Base-by-base conservation (phyloP, 2,888 invertebrate genomes). In the Euzophera pinguis region DNA sequence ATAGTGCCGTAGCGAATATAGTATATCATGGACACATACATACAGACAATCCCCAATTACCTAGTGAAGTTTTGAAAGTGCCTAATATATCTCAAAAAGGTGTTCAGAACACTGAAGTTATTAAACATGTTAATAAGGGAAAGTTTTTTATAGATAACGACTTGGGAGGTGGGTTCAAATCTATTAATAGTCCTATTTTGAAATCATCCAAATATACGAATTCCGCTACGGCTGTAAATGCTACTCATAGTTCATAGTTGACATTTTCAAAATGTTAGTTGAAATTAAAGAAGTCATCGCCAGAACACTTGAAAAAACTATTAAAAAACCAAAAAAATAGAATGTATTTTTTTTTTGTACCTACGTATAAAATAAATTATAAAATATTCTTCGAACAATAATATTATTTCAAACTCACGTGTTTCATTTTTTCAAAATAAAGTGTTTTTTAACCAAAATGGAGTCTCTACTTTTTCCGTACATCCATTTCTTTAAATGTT, bases 11-110 rank as follows among this genome's bases (percentile, higher is more conserved):
- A 0, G 71, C 73, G 0, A 78, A 60, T 22, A 59, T 77, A 0
- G 58, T 78, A 0, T 81, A 80, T 16, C 74, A 76, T 10, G 78
- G 79, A 0, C 76, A 73, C 32, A 71, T 80, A 48, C 73, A 74
- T 5, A 57, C 73, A 1, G 70, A 75, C 7, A 32, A 32, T 16
- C 9, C 13, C 1, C 45, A 45, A 32, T 1, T 32, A 1, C 14
- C 45, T 10, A 45, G 32, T 1, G 32, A 45, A 2, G 29, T 43
- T 13, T 7, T 13, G 27, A 43, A 43, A 6, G 29, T 9, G n/a
- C n/a, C n/a, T n/a, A n/a, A n/a, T 6, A 43, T 13, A 13, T n/a
- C 29, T 0, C 27, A 27, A 29, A 14, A 32, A 7, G 10, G 27
- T 1, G 9, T 29, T 2, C 29, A 27, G 13, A 29, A 41, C n/a